Evolutionary conservation across 2,888 invertebrate genomes (phyloP).

Genomic region (Caenorhabditis wallacei): DNA sequence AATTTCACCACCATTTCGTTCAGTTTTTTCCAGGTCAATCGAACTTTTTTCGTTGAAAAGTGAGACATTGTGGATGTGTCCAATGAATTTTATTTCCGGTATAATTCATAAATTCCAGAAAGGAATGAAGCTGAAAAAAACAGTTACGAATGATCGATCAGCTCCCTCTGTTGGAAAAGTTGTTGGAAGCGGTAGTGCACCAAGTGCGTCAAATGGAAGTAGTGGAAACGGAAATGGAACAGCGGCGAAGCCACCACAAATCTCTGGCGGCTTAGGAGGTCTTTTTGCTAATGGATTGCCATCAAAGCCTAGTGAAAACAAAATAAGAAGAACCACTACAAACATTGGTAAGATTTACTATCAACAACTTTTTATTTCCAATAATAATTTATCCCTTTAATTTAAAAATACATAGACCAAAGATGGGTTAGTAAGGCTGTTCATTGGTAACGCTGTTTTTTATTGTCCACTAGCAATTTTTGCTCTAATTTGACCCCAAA

Average conservation of each 20-base stretch:
- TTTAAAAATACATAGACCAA: no score
- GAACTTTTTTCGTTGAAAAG: no score
- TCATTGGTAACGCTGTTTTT: no score
- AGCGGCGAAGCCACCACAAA: constrained; percentile 39
- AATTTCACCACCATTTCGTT: no score
- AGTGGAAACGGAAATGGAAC: constrained; percentile 19
- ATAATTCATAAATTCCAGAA: constrained; percentile 63
- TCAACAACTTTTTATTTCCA: background rate
- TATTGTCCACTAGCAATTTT: background rate
- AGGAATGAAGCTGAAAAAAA: constrained; percentile 77
- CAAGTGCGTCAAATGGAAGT: constrained; percentile 27
- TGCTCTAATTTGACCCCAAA: no score
- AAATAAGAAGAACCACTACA: constrained; percentile 66
- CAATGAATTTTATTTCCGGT: no score
- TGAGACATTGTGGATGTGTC: no score
- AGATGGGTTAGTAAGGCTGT: no score
- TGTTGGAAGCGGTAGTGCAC: constrained; percentile 13
- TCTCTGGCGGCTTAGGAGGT: constrained; percentile 72
- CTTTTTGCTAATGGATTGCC: constrained; percentile 81
- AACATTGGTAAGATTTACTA: constrained; percentile 60
- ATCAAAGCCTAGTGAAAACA: constrained; percentile 80
- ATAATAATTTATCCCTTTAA: no score
- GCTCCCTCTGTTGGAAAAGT: constrained; percentile 73
- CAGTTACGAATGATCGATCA: constrained; percentile 79
- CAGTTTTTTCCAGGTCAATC: no score